Evolutionary conservation across 53 echinoderm and acorn worm genomes (phyloP), one percentile per base, ranked within the genome.

Genomic region (Apostichopus leukothele): DNA sequence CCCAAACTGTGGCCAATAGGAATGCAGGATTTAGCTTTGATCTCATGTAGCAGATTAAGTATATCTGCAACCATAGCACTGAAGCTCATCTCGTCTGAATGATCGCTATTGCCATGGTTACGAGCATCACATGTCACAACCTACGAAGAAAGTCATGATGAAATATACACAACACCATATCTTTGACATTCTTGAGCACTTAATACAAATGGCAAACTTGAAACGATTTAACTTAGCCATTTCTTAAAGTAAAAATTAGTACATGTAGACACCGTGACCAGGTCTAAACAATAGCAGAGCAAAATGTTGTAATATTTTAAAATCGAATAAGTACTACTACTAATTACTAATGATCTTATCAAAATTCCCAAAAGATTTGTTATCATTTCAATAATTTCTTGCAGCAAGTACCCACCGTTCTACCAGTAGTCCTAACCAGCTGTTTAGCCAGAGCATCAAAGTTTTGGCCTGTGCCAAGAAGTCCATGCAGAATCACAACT

Each of bases 1-100:
- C 98, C 98, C 88, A 97, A 88, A 76, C 98, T 97, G 86, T 97
- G 98, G 7, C 98, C 98, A 89, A 97, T 86, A 67, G 93, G 89
- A 53, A 84, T 91, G 75, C 94, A 93, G 12, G 66, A 86, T 50
- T 95, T 89, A 23, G 89, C 68, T 73, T 76, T 84, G 6, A 97
- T 92, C 51, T 97, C 94, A 88, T 75, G 86, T 61, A 97, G 77
- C 52, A 97, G 59, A 5, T 80, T 75, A 16, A 90, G 27, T 13
- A 97, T 66, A 87, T 97, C 98, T 67, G 87, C 67, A 67, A 87
- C 91, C 98, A 97, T 95, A 19, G 91, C 91, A 25, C 39, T 50
- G 21, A 84, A 86, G 67, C 86, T 91, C 97, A 97, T 97, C 50
- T 76, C 90, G 73, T 95, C 89, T 26, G 88, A 67, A 83, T 94